Evolutionary conservation across 2,888 invertebrate genomes (phyloP).

Genomic region (Plebejus melissa): DNA sequence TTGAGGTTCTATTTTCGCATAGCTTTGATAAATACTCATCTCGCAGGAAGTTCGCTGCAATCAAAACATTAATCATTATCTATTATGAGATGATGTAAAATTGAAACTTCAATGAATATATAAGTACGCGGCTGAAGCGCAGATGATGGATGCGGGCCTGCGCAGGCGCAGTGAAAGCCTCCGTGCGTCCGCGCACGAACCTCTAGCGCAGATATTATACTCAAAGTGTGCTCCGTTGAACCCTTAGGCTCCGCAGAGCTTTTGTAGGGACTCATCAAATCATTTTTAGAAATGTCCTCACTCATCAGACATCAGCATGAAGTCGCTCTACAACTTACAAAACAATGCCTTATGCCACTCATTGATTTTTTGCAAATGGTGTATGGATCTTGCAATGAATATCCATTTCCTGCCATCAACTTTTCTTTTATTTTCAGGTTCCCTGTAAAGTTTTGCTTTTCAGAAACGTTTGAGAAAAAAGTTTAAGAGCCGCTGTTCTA

Average conservation of each 20-base stretch:
- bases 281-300: no score
- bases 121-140: slow-evolving; percentile 30
- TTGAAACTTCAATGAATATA: slow-evolving; percentile 29
- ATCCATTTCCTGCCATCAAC: neutral
- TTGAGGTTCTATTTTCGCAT: neutral
- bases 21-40: neutral
- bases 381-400: no score
- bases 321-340: no score
- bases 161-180: slow-evolving; percentile 57
- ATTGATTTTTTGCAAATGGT: no score
- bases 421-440: neutral
- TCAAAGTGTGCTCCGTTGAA: neutral
- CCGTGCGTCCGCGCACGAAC: slow-evolving; percentile 28
- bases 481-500: slow-evolving; percentile 43
- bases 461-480: neutral
- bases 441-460: neutral
- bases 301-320: no score
- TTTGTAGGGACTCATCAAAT: neutral
- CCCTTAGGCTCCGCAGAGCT: neutral
- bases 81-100: slow-evolving; percentile 21
- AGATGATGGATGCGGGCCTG: slow-evolving; percentile 58
- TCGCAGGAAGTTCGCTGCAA: slow-evolving; percentile 2
- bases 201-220: neutral
- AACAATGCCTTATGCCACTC: no score
- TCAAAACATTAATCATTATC: slow-evolving; percentile 17